Evolutionary conservation across 1,140 invertebrate species (phyloP), one percentile per base, ranked within the genome.

Genomic region (Araneus ventricosus): DNA sequence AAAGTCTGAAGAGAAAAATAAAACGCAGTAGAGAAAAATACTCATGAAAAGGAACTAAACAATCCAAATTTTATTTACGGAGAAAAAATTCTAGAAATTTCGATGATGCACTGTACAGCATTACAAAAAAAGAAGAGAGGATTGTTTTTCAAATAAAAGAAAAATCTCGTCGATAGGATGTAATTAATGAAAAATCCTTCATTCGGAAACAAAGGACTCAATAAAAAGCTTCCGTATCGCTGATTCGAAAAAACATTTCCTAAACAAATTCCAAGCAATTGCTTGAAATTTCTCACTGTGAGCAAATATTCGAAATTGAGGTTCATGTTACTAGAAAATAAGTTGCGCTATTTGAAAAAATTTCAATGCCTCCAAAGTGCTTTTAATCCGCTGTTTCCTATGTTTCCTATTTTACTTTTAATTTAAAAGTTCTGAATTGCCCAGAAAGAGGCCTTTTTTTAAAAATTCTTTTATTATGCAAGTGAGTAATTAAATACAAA

Each of bases 161-260:
- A 75, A 75, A 75, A 34, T 75, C 27, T n/a, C 30, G 10, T 34
- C 27, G 4, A 75, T 14, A 4, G 27, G 27, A 34, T 10, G 27
- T 75, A 75, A 75, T 75, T 75, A 75, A 34, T 37, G 67, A 75
- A 75, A 75, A 75, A 75, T 75, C 67, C 30, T 75, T 75, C 67
- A 75, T 75, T 75, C 67, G 67, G 67, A 70, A 70, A 70, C 67
- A 70, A 70, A 70, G 27, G 30, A 37, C 27, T 30, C 27, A 30
- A 75, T 75, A 75, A 75, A 75, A 75, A 75, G 30, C 34, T 75
- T n/a, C 27, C 17, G n/a, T 7, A 37, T 17, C 7, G 10, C 14
- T 17, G 4, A 34, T 75, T 75, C 17, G 4, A 75, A 75, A 75
- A 75, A 70, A 75, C 14, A 75, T 75, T 30, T 34, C 14, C 8